Evolutionary conservation across 2,797 vertebrate species (phyloP), one percentile per base, ranked within the genome.

Genomic region (Sebastes oblongus): DNA sequence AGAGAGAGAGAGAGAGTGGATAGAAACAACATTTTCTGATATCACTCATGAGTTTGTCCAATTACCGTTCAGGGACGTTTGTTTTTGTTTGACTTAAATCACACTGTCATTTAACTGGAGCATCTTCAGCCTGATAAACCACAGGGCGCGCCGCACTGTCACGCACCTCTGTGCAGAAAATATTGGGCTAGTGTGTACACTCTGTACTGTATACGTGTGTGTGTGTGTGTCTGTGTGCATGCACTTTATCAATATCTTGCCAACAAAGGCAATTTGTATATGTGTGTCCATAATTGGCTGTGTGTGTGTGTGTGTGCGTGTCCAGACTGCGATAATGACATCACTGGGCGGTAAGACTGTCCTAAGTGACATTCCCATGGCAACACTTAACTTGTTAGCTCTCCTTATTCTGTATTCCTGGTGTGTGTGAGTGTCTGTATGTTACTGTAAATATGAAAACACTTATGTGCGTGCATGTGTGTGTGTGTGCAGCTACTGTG

Each of bases 1-100:
- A 39, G 66, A 67, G 61, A 1, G 22, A 46, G 12, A 29, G 10
- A 42, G 22, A 39, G 66, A 67, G 61, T 1, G 22, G 13, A 60
- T 36, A 14, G 72, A 83, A 82, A 85, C 65, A 82, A 78, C 65
- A 77, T 74, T 84, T 80, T 66, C 77, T 75, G 25, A 60, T 75
- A 80, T 84, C 50, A 61, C 82, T 86, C 46, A 67, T 66, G 75
- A 88, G 65, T 87, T 89, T 87, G 76, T 91, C 88, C 84, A 89
- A 82, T 91, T 90, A 86, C 67, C 5, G 75, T 8, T 16, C 8
- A 27, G 67, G 66, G 84, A 71, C 8, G 27, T 81, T 77, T 85
- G 75, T 84, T 88, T 86, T 71, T 77, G 83, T 81, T 77, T 55
- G 59, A 30, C 75, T 85, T 78, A 76, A 86, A 84, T 88, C 82